Percentiles rank a stretch among this genome's conserved stretches.
phyloP scores from a whole-genome alignment of 2,113 vertebrate genomes.

The Chitala chitala region DNA sequence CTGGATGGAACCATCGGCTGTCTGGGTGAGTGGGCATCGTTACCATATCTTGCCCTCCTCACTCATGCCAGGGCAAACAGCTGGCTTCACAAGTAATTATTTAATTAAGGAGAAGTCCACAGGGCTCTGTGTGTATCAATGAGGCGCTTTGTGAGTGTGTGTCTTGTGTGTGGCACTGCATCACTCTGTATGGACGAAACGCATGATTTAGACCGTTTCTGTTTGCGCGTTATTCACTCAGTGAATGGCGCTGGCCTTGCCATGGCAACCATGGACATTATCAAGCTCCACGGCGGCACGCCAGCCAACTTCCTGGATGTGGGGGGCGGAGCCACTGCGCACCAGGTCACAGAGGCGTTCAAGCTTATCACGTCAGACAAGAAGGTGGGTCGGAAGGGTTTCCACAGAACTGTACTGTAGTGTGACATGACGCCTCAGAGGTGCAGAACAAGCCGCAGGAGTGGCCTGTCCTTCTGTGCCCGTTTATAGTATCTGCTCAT shows the following conservation, averaged over 20 bases:
- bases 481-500: too few relatives aligned
- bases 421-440: too few relatives aligned
- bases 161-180: not conserved
- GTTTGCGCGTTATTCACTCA: slow-evolving; percentile 36
- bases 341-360: slow-evolving; percentile 98
- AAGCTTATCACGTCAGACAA: slow-evolving; percentile 97
- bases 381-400: slow-evolving; percentile 69
- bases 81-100: not conserved
- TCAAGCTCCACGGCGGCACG: slow-evolving; percentile 94
- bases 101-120: too few relatives aligned
- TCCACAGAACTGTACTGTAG: too few relatives aligned
- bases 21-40: slow-evolving; percentile 84
- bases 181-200: not conserved
- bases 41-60: too few relatives aligned
- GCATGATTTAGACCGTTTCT: not conserved
- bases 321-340: slow-evolving; percentile 94
- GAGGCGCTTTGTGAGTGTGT: not conserved
- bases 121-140: too few relatives aligned
- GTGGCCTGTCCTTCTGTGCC: too few relatives aligned
- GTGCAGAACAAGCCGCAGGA: too few relatives aligned
- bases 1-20: slow-evolving; percentile 95
- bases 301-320: slow-evolving; percentile 98
- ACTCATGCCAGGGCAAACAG: too few relatives aligned
- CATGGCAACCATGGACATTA: slow-evolving; percentile 99
- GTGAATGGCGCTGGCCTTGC: slow-evolving; percentile 97